Evolutionary conservation across 2,888 invertebrate species (phyloP).

Genomic region (Drosophila prostipennis): DNA sequence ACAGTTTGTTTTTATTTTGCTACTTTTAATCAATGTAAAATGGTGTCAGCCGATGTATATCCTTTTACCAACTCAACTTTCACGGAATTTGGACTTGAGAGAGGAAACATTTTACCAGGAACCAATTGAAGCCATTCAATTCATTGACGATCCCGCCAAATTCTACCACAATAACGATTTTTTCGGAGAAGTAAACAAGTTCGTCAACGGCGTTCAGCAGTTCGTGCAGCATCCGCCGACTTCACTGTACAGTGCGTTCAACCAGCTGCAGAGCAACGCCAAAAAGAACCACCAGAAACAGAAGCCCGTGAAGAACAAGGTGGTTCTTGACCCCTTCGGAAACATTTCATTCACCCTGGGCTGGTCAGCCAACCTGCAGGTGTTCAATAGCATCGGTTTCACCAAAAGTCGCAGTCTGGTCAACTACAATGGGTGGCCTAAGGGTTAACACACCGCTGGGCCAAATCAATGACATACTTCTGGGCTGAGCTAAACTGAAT

Average conservation of each 20-base stretch:
- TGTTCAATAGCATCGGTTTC: slow-evolving; percentile 49
- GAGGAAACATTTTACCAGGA: neutral
- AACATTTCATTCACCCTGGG: slow-evolving; percentile 61
- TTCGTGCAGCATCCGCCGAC: slow-evolving; percentile 36
- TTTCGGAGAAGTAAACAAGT: slow-evolving; percentile 25
- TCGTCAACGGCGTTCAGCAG: slow-evolving; percentile 33
- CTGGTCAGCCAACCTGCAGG: slow-evolving; percentile 56
- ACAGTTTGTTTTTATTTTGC: slow-evolving; percentile 10
- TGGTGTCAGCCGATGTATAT: slow-evolving; percentile 33
- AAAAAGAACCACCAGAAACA: slow-evolving; percentile 43
- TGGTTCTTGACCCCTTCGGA: slow-evolving; percentile 53
- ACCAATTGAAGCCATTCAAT: neutral
- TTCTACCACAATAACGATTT: slow-evolving; percentile 5
- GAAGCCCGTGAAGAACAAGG: slow-evolving; percentile 30
- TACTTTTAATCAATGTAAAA: slow-evolving; percentile 12
- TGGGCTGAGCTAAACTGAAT: slow-evolving; percentile 15
- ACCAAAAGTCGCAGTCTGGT: slow-evolving; percentile 1
- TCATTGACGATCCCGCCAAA: slow-evolving; percentile 21
- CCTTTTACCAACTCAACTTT: slow-evolving; percentile 3
- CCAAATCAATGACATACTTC: slow-evolving; percentile 24
- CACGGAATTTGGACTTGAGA: neutral
- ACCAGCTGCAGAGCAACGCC: slow-evolving; percentile 4
- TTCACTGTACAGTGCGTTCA: slow-evolving; percentile 34
- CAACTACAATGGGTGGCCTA: slow-evolving; percentile 5
- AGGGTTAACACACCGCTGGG: slow-evolving; percentile 20